These are phyloP conservation scores for Cosmopolites sordidus DNA, from an alignment of 2,888 invertebrate genomes.

Conservation along the genomic window DNA sequence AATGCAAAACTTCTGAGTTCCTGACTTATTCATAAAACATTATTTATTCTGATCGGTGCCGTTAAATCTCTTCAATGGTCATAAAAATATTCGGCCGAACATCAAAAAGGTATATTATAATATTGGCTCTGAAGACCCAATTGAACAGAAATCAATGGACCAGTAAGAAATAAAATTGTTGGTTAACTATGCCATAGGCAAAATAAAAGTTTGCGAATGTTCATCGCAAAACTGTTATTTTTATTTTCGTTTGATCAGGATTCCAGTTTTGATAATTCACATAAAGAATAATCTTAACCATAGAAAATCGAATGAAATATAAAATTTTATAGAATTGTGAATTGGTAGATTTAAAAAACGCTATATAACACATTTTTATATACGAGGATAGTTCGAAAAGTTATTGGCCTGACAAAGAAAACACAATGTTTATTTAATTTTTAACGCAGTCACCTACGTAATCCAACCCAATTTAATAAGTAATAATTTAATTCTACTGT, in stretches of 20 bases:
- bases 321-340: too few species aligned
- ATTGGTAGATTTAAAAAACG: too few species aligned
- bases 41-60: neutral
- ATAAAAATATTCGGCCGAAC: neutral
- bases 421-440: too few species aligned
- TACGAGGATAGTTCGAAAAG: too few species aligned
- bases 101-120: neutral
- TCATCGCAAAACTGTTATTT: conserved; percentile 10
- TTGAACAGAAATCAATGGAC: neutral
- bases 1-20: too few species aligned
- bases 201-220: conserved; percentile 14
- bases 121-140: neutral
- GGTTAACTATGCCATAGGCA: conserved; percentile 14
- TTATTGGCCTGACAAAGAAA: too few species aligned
- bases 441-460: too few species aligned
- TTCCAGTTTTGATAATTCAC: neutral
- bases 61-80: neutral
- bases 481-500: too few species aligned
- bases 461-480: too few species aligned
- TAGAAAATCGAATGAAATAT: too few species aligned
- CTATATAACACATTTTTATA: too few species aligned
- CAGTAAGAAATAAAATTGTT: conserved; percentile 7
- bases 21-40: neutral
- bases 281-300: neutral
- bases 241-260: neutral